Evolutionary conservation across 2,888 invertebrate genomes (phyloP), one percentile per base, ranked within the genome.

Genomic region (Drosophila nigricruria): DNA sequence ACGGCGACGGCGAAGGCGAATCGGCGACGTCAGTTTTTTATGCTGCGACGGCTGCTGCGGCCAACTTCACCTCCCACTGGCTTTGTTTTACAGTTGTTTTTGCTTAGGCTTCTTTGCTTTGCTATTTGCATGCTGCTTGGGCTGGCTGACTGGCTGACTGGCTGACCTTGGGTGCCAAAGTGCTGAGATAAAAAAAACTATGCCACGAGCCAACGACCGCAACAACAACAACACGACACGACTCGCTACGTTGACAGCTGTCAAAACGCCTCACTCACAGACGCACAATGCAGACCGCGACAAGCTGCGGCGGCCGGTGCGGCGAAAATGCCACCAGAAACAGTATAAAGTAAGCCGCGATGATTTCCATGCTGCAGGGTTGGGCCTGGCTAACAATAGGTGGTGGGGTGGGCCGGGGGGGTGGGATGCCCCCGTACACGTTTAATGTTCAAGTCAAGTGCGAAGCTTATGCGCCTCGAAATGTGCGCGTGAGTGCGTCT

Each of bases 361-460:
- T 49, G 67, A 85, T 82, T 71, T 74, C 77, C 88, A 82, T 82
- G 27, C 53, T 60, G 43, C 34, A 8, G 23, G 18, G 10, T 5
- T n/a, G n/a, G n/a, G 36, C 30, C 12, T 18, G 54, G 12, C 18
- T 16, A 56, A 36, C 30, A n/a, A n/a, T n/a, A n/a, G n/a, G n/a
- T n/a, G n/a, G n/a, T n/a, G n/a, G n/a, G n/a, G n/a, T n/a, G n/a
- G n/a, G n/a, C n/a, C n/a, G n/a, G n/a, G n/a, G n/a, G n/a, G n/a
- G n/a, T n/a, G n/a, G n/a, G n/a, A n/a, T n/a, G n/a, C n/a, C n/a
- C n/a, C n/a, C 67, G 53, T 73, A 73, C 70, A 79, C 85, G 82
- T 89, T 85, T 85, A 84, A 84, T 88, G 88, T 82, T 86, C 81
- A 84, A 82, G 89, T 84, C 84, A 86, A 84, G 89, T 84, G 87